A percentile compares a stretch with the other conserved stretches of the same genome.
These are phyloP conservation scores for Mola mola DNA, from an alignment of 2,113 vertebrate genomes.

Conservation along the genomic window DNA sequence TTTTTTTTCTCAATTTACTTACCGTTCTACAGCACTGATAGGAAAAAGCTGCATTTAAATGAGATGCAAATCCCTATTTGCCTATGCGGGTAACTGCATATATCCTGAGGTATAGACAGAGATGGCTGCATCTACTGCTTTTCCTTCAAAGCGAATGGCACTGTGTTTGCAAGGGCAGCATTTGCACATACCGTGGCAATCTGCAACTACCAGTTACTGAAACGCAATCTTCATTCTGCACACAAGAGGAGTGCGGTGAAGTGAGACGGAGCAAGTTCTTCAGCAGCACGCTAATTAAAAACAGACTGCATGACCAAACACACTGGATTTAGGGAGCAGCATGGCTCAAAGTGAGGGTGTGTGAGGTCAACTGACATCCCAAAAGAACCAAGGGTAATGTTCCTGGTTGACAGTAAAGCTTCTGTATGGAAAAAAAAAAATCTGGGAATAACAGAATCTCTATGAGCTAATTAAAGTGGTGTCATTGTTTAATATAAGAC, in stretches of 20 bases:
- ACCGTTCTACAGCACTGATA: no score
- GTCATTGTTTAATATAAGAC: no score
- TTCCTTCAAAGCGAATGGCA: constrained; percentile 31
- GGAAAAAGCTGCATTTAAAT: no score
- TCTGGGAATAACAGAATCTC: neutral
- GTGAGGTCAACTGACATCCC: constrained; percentile 23
- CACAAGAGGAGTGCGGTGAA: constrained; percentile 21
- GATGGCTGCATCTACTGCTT: constrained; percentile 50
- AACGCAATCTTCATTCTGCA: constrained; percentile 38
- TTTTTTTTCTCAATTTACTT: no score
- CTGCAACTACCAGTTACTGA: constrained; percentile 40
- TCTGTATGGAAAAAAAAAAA: neutral
- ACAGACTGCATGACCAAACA: constrained; percentile 47
- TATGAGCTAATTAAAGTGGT: neutral
- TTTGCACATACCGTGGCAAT: constrained; percentile 62
- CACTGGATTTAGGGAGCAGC: constrained; percentile 16
- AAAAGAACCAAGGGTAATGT: neutral
- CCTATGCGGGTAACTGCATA: constrained; percentile 23
- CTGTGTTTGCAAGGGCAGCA: constrained; percentile 38
- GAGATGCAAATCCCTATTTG: no score
- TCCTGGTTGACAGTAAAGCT: neutral
- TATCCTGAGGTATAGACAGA: constrained; percentile 40
- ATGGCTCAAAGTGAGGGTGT: constrained; percentile 5
- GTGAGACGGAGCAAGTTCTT: constrained; percentile 28
- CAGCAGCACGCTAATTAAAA: constrained; percentile 52